Evolutionary conservation across 2,888 invertebrate genomes (phyloP).

Genomic region (Caenorhabditis sp.): DNA sequence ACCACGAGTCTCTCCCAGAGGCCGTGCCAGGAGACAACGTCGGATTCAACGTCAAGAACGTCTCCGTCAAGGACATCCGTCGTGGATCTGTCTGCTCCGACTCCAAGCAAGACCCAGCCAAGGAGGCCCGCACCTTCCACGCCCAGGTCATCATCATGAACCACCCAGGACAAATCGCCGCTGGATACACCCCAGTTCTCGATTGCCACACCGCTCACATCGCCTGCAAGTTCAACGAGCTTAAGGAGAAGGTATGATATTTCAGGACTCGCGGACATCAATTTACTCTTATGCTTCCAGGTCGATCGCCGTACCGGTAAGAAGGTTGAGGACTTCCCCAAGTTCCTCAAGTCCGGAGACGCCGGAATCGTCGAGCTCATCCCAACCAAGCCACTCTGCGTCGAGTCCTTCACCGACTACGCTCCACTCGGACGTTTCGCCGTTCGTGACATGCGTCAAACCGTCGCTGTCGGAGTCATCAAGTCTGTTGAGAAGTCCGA

Average conservation of each 20-base stretch:
- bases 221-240: constrained; percentile 99
- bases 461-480: constrained; percentile 89
- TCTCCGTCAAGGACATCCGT: constrained; percentile 99
- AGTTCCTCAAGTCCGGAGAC: constrained; percentile 95
- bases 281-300: constrained; percentile 31
- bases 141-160: constrained; percentile 99
- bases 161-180: constrained; percentile 99
- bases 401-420: constrained; percentile 98
- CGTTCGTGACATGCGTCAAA: constrained; percentile 98
- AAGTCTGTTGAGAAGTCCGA: constrained; percentile 92
- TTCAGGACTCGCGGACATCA: not conserved
- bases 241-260: constrained; percentile 91
- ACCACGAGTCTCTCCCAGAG: constrained; percentile 94
- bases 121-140: constrained; percentile 94
- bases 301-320: constrained; percentile 96
- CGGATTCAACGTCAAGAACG: constrained; percentile 99
- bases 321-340: constrained; percentile 85
- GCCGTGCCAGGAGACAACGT: constrained; percentile 94
- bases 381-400: constrained; percentile 97
- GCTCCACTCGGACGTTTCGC: constrained; percentile 97
- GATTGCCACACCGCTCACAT: constrained; percentile 99
- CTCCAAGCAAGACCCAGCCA: constrained; percentile 97
- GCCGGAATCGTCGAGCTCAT: constrained; percentile 94
- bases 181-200: constrained; percentile 98
- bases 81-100: constrained; percentile 99